Conservation (phyloP, 2,797 vertebrate species). For the Neostethus bicornis region DNA sequence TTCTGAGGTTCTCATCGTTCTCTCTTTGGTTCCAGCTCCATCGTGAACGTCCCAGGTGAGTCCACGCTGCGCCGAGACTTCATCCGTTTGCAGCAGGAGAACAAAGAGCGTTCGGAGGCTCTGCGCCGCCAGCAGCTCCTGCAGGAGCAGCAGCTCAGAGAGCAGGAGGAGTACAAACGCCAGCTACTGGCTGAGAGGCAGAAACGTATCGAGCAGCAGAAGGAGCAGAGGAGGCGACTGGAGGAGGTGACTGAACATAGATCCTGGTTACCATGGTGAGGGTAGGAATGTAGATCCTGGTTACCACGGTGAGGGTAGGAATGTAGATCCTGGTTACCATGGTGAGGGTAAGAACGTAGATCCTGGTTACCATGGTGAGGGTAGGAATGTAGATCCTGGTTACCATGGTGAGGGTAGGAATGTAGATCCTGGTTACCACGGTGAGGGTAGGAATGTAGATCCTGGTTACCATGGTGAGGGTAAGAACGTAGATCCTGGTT, state of each 20-base stretch:
- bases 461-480: too few relatives aligned
- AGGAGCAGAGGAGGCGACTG: slow-evolving; percentile 87
- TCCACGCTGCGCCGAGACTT: slow-evolving; percentile 91
- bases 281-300: too few relatives aligned
- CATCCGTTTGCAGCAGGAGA: slow-evolving; percentile 92
- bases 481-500: too few relatives aligned
- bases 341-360: too few relatives aligned
- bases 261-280: too few relatives aligned
- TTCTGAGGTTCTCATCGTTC: background rate
- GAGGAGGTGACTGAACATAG: slow-evolving; percentile 82
- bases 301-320: too few relatives aligned
- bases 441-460: too few relatives aligned
- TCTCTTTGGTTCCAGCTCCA: slow-evolving; percentile 78
- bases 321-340: too few relatives aligned
- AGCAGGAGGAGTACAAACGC: slow-evolving; percentile 90
- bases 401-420: too few relatives aligned
- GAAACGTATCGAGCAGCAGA: slow-evolving; percentile 91
- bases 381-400: too few relatives aligned
- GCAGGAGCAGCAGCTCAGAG: slow-evolving; percentile 86
- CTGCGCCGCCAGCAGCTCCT: slow-evolving; percentile 86
- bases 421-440: too few relatives aligned
- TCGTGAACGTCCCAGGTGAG: slow-evolving; percentile 90
- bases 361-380: too few relatives aligned
- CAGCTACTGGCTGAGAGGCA: slow-evolving; percentile 90
- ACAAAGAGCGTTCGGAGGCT: slow-evolving; percentile 89